Conservation (phyloP, 2,888 invertebrate genomes). For the Spodoptera exigua region DNA sequence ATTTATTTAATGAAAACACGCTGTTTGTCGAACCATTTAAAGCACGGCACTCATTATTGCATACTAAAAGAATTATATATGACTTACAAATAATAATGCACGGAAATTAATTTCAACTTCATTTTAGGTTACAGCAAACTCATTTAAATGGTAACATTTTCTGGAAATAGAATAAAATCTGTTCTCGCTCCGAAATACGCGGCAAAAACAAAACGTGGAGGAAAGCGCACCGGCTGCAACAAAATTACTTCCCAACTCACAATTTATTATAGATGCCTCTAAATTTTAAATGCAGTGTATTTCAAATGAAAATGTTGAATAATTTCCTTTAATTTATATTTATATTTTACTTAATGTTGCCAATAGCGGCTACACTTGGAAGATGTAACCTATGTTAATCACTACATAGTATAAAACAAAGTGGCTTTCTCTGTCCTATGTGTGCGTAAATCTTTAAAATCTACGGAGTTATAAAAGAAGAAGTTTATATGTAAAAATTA, state of each 20-base stretch:
- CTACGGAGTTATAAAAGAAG: too few relatives aligned
- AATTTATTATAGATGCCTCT: constrained; percentile 41
- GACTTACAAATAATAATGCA: background rate
- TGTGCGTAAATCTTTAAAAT: too few relatives aligned
- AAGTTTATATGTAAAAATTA: too few relatives aligned
- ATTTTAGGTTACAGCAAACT: constrained; percentile 19
- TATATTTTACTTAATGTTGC: background rate
- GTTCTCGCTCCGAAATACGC: constrained; percentile 24
- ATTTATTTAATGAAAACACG: too few relatives aligned
- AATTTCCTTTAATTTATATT: too few relatives aligned
- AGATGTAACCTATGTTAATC: background rate
- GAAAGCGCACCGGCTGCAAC: constrained; percentile 37
- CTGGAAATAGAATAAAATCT: constrained; percentile 36
- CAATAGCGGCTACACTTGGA: too few relatives aligned
- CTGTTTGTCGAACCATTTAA: too few relatives aligned
- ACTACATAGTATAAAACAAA: too few relatives aligned
- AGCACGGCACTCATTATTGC: too few relatives aligned
- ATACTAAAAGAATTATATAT: background rate
- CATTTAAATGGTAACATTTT: constrained; percentile 26
- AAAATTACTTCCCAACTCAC: constrained; percentile 42
- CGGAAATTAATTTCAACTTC: background rate
- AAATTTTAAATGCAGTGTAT: constrained; percentile 25
- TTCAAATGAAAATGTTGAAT: constrained; percentile 1
- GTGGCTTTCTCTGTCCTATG: too few relatives aligned
- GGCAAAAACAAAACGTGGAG: constrained; percentile 33